phyloP scores from a whole-genome alignment of 2,888 invertebrate species.

The Drosophila siamana region DNA sequence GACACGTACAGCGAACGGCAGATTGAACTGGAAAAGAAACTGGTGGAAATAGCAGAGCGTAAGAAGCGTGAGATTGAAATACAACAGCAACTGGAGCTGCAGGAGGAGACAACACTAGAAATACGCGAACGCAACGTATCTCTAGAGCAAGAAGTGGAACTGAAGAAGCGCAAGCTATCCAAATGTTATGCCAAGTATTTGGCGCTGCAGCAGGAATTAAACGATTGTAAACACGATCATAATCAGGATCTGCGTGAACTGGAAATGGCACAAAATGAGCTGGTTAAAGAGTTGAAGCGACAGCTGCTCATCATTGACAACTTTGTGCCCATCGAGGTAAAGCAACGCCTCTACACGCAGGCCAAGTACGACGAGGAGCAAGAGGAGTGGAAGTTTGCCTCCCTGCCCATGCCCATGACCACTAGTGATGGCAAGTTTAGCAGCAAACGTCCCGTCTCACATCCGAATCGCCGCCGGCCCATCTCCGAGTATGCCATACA shows the following conservation, averaged over 20 bases:
- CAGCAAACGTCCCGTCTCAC: constrained; percentile 88
- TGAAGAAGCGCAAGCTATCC: constrained; percentile 96
- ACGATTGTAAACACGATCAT: constrained; percentile 94
- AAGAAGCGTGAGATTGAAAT: constrained; percentile 91
- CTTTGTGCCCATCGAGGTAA: constrained; percentile 94
- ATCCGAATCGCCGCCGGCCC: constrained; percentile 88
- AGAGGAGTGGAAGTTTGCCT: constrained; percentile 89
- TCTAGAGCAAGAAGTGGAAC: constrained; percentile 98
- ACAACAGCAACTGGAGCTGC: constrained; percentile 95
- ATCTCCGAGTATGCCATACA: constrained; percentile 87
- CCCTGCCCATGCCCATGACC: constrained; percentile 84
- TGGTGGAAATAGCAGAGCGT: constrained; percentile 95
- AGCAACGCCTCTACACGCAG: constrained; percentile 90
- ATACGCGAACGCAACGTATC: constrained; percentile 96
- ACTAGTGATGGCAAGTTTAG: constrained; percentile 81
- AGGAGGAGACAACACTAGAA: constrained; percentile 96
- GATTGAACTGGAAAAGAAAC: constrained; percentile 93
- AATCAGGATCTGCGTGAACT: constrained; percentile 96
- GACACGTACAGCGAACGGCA: constrained; percentile 98
- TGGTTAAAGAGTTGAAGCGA: constrained; percentile 95
- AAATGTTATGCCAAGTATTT: constrained; percentile 94
- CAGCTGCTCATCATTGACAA: constrained; percentile 95
- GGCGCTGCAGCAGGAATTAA: constrained; percentile 90
- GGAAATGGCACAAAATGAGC: constrained; percentile 95
- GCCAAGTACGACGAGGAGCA: constrained; percentile 93